Base-by-base conservation (phyloP, 2,888 invertebrate genomes). In the Merodon equestris region DNA sequence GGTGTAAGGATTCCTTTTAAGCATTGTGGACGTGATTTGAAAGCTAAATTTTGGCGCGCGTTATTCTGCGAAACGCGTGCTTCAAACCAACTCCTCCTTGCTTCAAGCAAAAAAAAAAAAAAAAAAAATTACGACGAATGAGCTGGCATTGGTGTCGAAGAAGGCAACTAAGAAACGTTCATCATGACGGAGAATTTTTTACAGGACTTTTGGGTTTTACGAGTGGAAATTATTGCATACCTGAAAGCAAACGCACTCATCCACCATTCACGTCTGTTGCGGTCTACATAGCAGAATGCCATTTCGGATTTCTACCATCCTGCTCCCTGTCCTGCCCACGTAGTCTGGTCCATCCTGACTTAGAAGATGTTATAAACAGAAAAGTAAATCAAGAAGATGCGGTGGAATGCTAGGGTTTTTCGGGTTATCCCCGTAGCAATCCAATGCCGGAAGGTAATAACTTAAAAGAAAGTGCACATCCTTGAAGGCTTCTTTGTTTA, bases 141-240 rank as follows among this genome's bases (percentile, higher is more conserved):
- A 66, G 18, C 54, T 36, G 5, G 40, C 38, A n/a, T n/a, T n/a
- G n/a, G 27, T 27, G 27, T 4, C 7, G 27, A 7, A 27, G 27
- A 27, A 27, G 27, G 27, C 27, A 27, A 27, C 5, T 36, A 42
- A 34, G 58, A 67, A 67, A 71, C 72, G 61, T 73, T 44, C 18
- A 40, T 54, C 18, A 48, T 56, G 34, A 19, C 56, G n/a, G 64
- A 71, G 58, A 67, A 63, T 63, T 77, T n/a, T 79, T 63, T 73
- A 79, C 61, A 68, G 58, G 63, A 67, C 58, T 68, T 58, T n/a
- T 58, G 58, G 68, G 58, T 68, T 79, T 79, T 79, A 79, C 68
- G 73, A 79, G 57, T 50, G 57, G 61, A 73, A 74, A 74, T 79
- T 79, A 79, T 74, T 68, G 63, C 73, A 79, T 74, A 60, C 68